These are phyloP conservation scores for Sinopyrophorus schimmeli DNA, from an alignment of 2,888 invertebrate genomes.

Conservation along the genomic window DNA sequence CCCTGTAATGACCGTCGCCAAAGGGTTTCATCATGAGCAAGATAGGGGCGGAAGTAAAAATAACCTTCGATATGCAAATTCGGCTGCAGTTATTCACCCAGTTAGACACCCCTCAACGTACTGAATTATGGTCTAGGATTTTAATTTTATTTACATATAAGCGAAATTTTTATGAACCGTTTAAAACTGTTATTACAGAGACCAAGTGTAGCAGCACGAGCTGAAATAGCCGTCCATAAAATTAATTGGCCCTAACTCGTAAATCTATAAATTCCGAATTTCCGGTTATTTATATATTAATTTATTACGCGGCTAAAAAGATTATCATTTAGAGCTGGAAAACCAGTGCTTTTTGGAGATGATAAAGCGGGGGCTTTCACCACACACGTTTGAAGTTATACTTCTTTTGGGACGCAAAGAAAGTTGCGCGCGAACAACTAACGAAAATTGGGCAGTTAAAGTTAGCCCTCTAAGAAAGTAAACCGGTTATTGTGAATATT, in stretches of 20 bases:
- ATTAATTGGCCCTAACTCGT: constrained; percentile 51
- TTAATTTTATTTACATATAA: constrained; percentile 43
- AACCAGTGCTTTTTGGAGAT: too few relatives aligned
- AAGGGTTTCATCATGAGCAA: constrained; percentile 53
- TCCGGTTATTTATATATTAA: constrained; percentile 34
- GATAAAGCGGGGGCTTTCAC: too few relatives aligned
- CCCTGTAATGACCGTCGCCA: constrained; percentile 48
- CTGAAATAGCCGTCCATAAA: constrained; percentile 47
- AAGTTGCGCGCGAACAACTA: too few relatives aligned
- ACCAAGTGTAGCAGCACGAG: constrained; percentile 37
- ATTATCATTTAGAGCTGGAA: too few relatives aligned
- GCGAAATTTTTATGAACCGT: constrained; percentile 47
- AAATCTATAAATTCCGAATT: constrained; percentile 52
- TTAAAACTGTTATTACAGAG: constrained; percentile 44
- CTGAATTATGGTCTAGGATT: constrained; percentile 40
- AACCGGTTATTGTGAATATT: too few relatives aligned
- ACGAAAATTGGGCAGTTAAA: too few relatives aligned
- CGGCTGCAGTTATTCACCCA: constrained; percentile 53
- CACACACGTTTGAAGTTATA: too few relatives aligned
- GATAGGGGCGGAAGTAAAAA: constrained; percentile 55
- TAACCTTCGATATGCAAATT: constrained; percentile 55
- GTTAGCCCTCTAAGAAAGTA: too few relatives aligned
- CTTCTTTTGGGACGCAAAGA: too few relatives aligned
- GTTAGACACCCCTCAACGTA: constrained; percentile 47
- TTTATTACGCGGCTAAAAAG: too few relatives aligned